phyloP scores from a whole-genome alignment of 1,140 invertebrate species.

The Episyrphus balteatus region DNA sequence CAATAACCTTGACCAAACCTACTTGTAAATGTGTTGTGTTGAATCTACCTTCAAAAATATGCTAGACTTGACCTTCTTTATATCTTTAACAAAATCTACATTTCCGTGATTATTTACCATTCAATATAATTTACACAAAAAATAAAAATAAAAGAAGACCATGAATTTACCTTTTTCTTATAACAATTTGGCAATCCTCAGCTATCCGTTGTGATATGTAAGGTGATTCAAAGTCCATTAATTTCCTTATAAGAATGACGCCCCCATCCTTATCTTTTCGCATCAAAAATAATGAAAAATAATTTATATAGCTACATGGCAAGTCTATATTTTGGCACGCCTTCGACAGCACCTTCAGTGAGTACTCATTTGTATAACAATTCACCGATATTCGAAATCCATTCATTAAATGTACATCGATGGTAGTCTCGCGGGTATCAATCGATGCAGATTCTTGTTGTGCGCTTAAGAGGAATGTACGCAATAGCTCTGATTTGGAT shows the following conservation, averaged over 20 bases:
- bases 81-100: too few relatives aligned
- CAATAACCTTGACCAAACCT: too few relatives aligned
- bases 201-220: constrained; percentile 71
- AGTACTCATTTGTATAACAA: constrained; percentile 69
- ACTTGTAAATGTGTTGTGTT: too few relatives aligned
- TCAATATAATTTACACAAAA: neutral
- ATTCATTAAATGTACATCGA: constrained; percentile 77
- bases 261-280: constrained; percentile 62
- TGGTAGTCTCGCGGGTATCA: constrained; percentile 55
- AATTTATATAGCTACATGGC: constrained; percentile 62
- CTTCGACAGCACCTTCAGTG: constrained; percentile 69
- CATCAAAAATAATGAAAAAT: constrained; percentile 82
- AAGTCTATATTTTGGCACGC: constrained; percentile 66
- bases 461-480: constrained; percentile 78
- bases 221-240: constrained; percentile 94
- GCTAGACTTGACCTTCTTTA: too few relatives aligned
- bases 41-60: too few relatives aligned
- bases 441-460: constrained; percentile 76
- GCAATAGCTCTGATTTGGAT: constrained; percentile 66
- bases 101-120: too few relatives aligned
- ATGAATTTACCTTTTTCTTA: constrained; percentile 56
- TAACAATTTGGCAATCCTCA: constrained; percentile 53
- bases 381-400: constrained; percentile 73
- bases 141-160: neutral
- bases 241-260: constrained; percentile 65